A percentile compares a stretch with the other conserved stretches of the same genome.
Evolutionary conservation across 2,888 invertebrate species (phyloP).

Genomic region (Hemistola chrysoprasaria): DNA sequence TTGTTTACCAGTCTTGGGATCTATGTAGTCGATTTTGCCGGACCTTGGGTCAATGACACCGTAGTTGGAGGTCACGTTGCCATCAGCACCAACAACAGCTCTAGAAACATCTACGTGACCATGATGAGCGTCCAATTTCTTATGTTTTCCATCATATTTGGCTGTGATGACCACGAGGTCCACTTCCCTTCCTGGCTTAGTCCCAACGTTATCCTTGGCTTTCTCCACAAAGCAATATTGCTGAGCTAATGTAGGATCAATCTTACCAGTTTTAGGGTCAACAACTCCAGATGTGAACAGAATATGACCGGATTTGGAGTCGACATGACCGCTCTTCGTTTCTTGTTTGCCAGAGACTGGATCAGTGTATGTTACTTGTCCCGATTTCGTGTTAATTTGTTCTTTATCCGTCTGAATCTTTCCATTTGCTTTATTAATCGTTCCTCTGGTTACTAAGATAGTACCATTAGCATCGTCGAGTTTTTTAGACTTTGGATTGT

Average conservation of each 20-base stretch:
- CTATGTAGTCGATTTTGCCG: conserved; percentile 84
- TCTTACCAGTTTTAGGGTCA: conserved; percentile 86
- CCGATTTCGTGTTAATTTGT: conserved; percentile 85
- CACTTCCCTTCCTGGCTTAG: conserved; percentile 75
- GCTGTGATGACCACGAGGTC: conserved; percentile 83
- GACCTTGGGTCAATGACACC: conserved; percentile 85
- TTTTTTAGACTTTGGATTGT: conserved; percentile 80
- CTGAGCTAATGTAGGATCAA: conserved; percentile 85
- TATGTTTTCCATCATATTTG: conserved; percentile 83
- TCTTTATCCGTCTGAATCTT: conserved; percentile 84
- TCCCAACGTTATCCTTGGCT: conserved; percentile 76
- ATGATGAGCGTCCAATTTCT: conserved; percentile 71
- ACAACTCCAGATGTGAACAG: conserved; percentile 83
- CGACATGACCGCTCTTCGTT: conserved; percentile 84
- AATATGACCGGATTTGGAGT: conserved; percentile 85
- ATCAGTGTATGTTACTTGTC: conserved; percentile 83
- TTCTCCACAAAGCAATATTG: conserved; percentile 85
- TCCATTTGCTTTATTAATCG: conserved; percentile 80
- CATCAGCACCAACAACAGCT: conserved; percentile 82
- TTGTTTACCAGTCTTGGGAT: conserved; percentile 84
- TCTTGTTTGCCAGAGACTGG: conserved; percentile 85
- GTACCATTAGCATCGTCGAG: conserved; percentile 82
- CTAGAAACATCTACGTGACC: conserved; percentile 81
- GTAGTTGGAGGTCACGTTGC: conserved; percentile 83
- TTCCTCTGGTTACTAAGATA: conserved; percentile 65